Evolutionary conservation across 1,140 invertebrate species (phyloP).

Genomic region (Chrysomallon squamiferum): DNA sequence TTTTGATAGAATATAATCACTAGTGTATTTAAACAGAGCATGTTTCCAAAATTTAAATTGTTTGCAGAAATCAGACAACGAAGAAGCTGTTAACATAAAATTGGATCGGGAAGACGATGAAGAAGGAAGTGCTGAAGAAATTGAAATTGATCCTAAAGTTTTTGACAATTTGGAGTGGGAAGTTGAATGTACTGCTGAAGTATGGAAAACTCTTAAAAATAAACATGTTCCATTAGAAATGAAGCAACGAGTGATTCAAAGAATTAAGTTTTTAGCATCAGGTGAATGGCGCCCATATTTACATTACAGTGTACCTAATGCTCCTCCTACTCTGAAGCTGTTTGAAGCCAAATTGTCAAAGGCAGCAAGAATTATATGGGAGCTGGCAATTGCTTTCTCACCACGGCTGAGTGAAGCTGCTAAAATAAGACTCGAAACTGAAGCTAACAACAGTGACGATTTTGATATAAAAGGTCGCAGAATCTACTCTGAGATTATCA

Average conservation of each 20-base stretch:
- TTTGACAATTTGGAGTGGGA: slow-evolving; percentile 58
- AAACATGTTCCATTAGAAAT: slow-evolving; percentile 34
- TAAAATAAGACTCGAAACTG: slow-evolving; percentile 20
- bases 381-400: slow-evolving; percentile 54
- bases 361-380: slow-evolving; percentile 47
- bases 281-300: slow-evolving; percentile 46
- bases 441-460: slow-evolving; percentile 25
- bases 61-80: slow-evolving; percentile 6
- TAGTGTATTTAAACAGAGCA: too few species aligned
- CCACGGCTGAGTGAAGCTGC: slow-evolving; percentile 31
- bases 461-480: slow-evolving; percentile 31
- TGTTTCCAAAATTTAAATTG: slow-evolving; percentile 1
- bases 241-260: slow-evolving; percentile 38
- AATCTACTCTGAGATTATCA: slow-evolving; percentile 56
- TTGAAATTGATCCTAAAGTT: slow-evolving; percentile 20
- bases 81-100: background rate
- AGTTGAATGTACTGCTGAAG: slow-evolving; percentile 54
- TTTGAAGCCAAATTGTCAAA: slow-evolving; percentile 47
- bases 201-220: slow-evolving; percentile 45
- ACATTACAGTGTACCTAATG: slow-evolving; percentile 28
- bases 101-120: slow-evolving; percentile 18
- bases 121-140: slow-evolving; percentile 13
- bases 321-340: slow-evolving; percentile 41
- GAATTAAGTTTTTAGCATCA: slow-evolving; percentile 43
- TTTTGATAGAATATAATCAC: too few species aligned